Percentiles rank a stretch among this genome's conserved stretches.
Evolutionary conservation across 2,888 invertebrate genomes (phyloP).

Genomic region (Nymphalis c-album): DNA sequence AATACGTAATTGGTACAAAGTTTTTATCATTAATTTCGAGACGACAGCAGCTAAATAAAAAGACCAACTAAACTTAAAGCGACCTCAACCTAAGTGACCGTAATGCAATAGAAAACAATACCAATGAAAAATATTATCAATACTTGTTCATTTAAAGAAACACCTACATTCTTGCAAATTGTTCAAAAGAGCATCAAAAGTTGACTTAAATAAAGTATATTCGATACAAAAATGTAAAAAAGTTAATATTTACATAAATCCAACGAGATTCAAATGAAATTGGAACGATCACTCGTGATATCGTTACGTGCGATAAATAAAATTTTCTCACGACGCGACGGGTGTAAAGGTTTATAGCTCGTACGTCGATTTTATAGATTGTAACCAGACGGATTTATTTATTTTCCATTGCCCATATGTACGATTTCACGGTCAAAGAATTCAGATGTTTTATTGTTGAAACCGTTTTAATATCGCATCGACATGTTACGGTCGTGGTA

Average conservation of each 20-base stretch:
- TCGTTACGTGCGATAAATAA: conserved; percentile 6
- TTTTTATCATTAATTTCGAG: no score
- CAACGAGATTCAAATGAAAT: not conserved
- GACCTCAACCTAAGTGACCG: no score
- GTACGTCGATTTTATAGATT: conserved; percentile 23
- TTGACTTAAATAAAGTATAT: not conserved
- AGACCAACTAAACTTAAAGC: no score
- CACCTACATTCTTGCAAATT: no score
- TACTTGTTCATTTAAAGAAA: no score
- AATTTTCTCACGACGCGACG: conserved; percentile 2
- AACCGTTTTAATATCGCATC: conserved; percentile 18
- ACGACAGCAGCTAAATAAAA: no score
- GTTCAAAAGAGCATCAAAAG: not conserved
- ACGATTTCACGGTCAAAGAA: conserved; percentile 31
- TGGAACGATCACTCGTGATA: not conserved
- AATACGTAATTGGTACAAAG: no score
- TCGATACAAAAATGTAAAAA: not conserved
- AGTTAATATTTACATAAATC: not conserved
- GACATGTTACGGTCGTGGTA: conserved; percentile 14
- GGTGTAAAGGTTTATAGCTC: not conserved
- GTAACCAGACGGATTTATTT: conserved; percentile 23
- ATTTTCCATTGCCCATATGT: conserved; percentile 24
- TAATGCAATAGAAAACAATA: no score
- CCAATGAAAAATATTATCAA: no score
- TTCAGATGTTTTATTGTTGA: conserved; percentile 28